Base-by-base conservation (phyloP, 2,888 invertebrate species). In the Zele albiditarsus region DNA sequence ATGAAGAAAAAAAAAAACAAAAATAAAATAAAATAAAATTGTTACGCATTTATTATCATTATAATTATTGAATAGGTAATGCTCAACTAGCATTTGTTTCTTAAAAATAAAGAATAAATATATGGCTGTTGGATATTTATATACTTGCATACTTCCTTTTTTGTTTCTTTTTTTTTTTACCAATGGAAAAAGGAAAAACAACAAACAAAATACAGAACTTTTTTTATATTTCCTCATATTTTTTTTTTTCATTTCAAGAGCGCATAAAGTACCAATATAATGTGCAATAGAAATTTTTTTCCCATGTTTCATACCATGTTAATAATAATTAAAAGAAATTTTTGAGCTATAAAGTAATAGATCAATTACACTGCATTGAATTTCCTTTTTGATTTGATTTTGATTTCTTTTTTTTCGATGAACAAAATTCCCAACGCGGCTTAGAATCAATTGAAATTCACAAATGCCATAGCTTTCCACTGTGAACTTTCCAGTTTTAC, bases 51-150 rank as follows among this genome's bases (percentile, higher is more conserved):
- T 89, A 89, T 89, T 88, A 88, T 88, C 83, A 89, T 88, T 89
- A 88, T 86, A 86, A 88, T 88, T 89, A 89, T 88, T 85, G 85
- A 86, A 87, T 88, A 89, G 88, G 87, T 89, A 89, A 89, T 89
- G 89, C 89, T 89, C 88, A 88, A 89, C 89, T 89, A 89, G 89
- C 89, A 89, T 89, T 89, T 89, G 89, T 89, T 89, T 89, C 87
- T 87, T 88, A 87, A 88, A 88, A 89, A 66, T 88, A 88, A 88
- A 86, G 83, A 89, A 88, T 88, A 89, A 89, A 89, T 89, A 89
- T 89, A 89, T 89, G 89, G 89, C 89, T 89, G 89, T 89, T 89
- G 89, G 89, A 89, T 89, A 89, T 88, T 87, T 85, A 85, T 77
- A 84, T 83, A 81, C 79, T 80, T 79, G 80, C 83, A 73, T 83